These are phyloP conservation scores for Stenchaetothrips biformis DNA, from an alignment of 2,888 invertebrate species.

Conservation along the genomic window DNA sequence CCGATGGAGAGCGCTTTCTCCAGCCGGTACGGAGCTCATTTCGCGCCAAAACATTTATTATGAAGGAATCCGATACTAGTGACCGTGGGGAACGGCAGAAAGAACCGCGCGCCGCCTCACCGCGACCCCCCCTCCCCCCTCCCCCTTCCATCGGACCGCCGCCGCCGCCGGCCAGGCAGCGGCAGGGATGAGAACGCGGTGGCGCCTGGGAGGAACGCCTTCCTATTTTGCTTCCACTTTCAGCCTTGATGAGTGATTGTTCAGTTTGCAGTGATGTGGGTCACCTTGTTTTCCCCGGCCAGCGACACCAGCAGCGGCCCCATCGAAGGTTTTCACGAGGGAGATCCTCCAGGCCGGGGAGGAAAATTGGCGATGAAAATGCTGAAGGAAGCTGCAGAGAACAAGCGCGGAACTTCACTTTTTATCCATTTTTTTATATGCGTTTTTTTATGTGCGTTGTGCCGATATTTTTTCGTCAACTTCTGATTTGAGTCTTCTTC, in stretches of 20 bases:
- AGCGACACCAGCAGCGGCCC: not conserved
- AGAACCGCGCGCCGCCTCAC: not conserved
- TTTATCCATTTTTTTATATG: too few species aligned
- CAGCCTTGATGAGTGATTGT: constrained; percentile 18
- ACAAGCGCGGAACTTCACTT: too few species aligned
- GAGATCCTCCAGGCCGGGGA: too few species aligned
- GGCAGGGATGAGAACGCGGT: not conserved
- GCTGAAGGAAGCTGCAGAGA: too few species aligned
- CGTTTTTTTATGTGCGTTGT: too few species aligned
- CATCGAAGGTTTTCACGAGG: too few species aligned
- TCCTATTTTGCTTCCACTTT: constrained; percentile 18
- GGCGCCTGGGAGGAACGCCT: not conserved
- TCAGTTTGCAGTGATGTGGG: constrained; percentile 7
- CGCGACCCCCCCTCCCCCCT: not conserved
- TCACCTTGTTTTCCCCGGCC: constrained; percentile 3
- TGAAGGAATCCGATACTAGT: constrained; percentile 3
- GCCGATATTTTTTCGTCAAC: too few species aligned
- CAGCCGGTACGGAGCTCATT: not conserved
- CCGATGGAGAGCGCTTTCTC: not conserved
- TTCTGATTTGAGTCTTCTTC: too few species aligned
- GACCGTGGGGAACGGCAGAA: constrained; percentile 16
- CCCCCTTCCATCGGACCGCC: not conserved
- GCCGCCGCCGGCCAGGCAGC: not conserved
- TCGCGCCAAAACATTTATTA: constrained; percentile 19
- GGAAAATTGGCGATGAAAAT: too few species aligned